Conservation (phyloP, 1,140 invertebrate species). For the Calephelis virginiensis region DNA sequence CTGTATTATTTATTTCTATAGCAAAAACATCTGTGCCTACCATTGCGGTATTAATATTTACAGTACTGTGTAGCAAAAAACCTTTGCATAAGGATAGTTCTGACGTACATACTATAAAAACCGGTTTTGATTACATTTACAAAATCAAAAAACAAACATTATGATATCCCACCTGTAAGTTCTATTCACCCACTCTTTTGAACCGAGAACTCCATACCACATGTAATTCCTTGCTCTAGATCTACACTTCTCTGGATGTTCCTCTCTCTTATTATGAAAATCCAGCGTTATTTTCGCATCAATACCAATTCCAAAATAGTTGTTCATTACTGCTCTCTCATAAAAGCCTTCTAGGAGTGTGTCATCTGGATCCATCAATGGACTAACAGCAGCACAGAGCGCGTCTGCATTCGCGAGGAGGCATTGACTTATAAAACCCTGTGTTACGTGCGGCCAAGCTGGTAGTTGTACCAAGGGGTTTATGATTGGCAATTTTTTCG, state of each 20-base stretch:
- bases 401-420: constrained; percentile 97
- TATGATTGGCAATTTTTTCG: constrained; percentile 91
- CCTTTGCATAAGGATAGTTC: no score
- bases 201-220: constrained; percentile 98
- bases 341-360: constrained; percentile 94
- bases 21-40: no score
- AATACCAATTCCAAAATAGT: constrained; percentile 99
- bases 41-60: no score
- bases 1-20: no score
- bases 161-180: constrained; percentile 86
- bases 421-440: constrained; percentile 81
- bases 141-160: neutral
- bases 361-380: constrained; percentile 94
- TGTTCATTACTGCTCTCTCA: constrained; percentile 98
- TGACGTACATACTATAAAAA: neutral
- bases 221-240: constrained; percentile 97
- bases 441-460: constrained; percentile 88
- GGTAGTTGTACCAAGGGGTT: constrained; percentile 92
- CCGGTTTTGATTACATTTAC: neutral
- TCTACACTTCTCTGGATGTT: constrained; percentile 98
- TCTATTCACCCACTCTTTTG: constrained; percentile 93
- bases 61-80: no score
- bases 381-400: constrained; percentile 95
- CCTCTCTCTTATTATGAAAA: constrained; percentile 98
- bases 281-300: constrained; percentile 99